Conservation (phyloP, 2,888 invertebrate species). For the Isotomurus palustris region DNA sequence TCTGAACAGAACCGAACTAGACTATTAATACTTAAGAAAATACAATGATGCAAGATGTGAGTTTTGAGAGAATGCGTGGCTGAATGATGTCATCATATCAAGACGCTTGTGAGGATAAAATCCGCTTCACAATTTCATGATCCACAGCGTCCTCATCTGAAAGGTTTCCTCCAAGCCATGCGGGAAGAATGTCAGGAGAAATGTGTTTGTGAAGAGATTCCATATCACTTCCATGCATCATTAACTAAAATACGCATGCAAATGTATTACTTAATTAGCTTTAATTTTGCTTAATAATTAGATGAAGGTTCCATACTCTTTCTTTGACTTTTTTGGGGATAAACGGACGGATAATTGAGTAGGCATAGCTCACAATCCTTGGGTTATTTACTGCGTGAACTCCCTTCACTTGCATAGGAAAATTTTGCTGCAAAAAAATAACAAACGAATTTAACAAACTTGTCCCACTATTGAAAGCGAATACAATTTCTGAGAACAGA, state of each 20-base stretch:
- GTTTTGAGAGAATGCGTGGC: too few species aligned
- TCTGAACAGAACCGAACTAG: too few species aligned
- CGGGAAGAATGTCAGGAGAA: conserved; percentile 27
- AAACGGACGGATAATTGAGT: conserved; percentile 2
- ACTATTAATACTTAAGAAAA: too few species aligned
- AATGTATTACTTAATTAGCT: neutral
- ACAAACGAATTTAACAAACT: neutral
- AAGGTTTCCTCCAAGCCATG: conserved; percentile 29
- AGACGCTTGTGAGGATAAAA: too few species aligned
- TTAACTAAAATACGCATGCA: conserved; percentile 7
- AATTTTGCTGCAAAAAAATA: conserved; percentile 1
- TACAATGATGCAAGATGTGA: too few species aligned
- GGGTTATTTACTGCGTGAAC: conserved; percentile 4
- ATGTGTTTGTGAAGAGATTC: conserved; percentile 26
- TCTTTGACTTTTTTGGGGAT: conserved; percentile 8
- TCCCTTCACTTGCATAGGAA: conserved; percentile 1
- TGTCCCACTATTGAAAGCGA: neutral
- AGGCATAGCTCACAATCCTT: neutral
- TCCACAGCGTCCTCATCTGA: conserved; percentile 29
- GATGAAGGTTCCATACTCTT: neutral
- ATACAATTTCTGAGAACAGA: neutral
- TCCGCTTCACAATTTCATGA: conserved; percentile 19
- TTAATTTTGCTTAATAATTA: too few species aligned
- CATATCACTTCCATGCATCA: conserved; percentile 21
- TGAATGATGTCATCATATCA: too few species aligned